phyloP scores from a whole-genome alignment of 2,113 vertebrate species.

The Pelodiscus sinensis region DNA sequence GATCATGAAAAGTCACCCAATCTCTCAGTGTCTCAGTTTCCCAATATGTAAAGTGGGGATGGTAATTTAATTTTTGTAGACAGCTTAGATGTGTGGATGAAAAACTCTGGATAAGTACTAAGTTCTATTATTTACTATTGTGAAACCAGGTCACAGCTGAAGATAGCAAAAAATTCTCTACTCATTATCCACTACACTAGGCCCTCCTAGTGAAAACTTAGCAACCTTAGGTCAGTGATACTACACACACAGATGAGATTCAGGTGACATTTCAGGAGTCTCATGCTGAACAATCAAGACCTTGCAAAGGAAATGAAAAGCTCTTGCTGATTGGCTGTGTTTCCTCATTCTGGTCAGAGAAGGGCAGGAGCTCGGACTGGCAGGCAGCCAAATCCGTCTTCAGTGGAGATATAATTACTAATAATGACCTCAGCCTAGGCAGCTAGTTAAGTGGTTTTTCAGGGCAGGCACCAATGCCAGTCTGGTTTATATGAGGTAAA shows the following conservation, averaged over 20 bases:
- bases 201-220: background rate
- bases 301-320: conserved; percentile 14
- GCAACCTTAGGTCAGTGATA: rapidly evolving
- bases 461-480: conserved; percentile 21
- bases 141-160: background rate
- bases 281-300: background rate
- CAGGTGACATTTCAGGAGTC: background rate
- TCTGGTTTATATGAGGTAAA: conserved; percentile 43
- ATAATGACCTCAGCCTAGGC: conserved; percentile 59
- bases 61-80: background rate
- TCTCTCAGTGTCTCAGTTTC: background rate
- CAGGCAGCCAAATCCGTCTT: conserved; percentile 67
- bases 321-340: conserved; percentile 44
- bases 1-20: background rate
- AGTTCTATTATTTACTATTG: background rate
- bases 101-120: rapidly evolving
- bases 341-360: conserved; percentile 50
- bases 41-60: background rate
- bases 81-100: background rate
- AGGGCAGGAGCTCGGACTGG: conserved; percentile 56
- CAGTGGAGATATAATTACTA: conserved; percentile 65
- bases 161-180: background rate
- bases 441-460: conserved; percentile 50
- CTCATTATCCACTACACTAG: rapidly evolving
- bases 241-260: background rate